Conservation (phyloP, 2,797 vertebrate species). For the Molossus molossus region DNA sequence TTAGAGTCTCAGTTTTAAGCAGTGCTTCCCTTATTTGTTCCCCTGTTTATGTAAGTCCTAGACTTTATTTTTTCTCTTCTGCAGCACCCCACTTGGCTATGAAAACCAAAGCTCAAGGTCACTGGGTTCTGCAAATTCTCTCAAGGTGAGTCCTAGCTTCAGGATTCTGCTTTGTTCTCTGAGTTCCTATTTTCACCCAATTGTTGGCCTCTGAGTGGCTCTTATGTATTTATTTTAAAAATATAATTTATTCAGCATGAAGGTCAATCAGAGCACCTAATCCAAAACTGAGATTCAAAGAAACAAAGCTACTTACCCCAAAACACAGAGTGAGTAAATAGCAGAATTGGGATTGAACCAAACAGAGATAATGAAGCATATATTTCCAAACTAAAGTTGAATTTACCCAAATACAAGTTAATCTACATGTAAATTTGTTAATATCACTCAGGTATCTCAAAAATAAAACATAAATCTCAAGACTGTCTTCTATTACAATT, state of each 20-base stretch:
- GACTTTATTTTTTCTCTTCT: not conserved
- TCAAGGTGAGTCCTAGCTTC: not conserved
- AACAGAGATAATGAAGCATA: not conserved
- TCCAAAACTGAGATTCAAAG: not conserved
- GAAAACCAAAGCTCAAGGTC: constrained; percentile 28
- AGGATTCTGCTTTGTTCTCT: not conserved
- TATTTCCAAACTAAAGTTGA: constrained; percentile 35
- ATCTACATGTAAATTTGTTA: not conserved
- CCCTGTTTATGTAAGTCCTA: not conserved
- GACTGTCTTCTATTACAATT: not conserved
- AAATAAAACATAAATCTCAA: constrained; percentile 40
- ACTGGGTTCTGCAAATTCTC: not conserved
- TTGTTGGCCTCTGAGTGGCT: not conserved
- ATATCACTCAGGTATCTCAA: not conserved
- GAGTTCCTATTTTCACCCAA: not conserved
- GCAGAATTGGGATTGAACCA: not conserved
- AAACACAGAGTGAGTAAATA: not conserved
- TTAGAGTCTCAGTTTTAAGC: constrained; percentile 21
- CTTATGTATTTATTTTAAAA: not conserved
- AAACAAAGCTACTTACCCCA: not conserved
- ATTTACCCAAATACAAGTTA: constrained; percentile 24
- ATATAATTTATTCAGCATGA: constrained; percentile 6
- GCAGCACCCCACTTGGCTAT: not conserved
- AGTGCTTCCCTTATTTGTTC: not conserved
- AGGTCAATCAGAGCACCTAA: not conserved